Evolutionary conservation across 2,113 vertebrate genomes (phyloP).

Genomic region (Spheniscus mendiculus): DNA sequence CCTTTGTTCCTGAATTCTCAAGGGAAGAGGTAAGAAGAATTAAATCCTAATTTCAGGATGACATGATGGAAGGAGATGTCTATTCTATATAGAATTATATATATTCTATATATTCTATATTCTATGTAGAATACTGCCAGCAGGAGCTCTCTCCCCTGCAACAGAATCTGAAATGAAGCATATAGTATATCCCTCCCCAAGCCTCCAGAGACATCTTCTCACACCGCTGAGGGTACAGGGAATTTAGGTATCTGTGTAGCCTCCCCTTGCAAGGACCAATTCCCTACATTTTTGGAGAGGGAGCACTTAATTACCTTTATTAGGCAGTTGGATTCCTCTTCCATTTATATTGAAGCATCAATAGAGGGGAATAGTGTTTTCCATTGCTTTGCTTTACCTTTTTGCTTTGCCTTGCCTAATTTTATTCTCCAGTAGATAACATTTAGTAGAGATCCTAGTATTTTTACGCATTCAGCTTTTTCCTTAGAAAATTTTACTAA

Average conservation of each 20-base stretch:
- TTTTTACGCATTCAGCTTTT: neutral
- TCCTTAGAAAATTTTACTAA: neutral
- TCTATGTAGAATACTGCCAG: neutral
- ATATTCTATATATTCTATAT: too few species aligned
- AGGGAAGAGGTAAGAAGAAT: neutral
- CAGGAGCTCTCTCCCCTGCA: neutral
- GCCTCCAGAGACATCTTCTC: neutral
- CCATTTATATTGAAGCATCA: neutral
- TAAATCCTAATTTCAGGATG: neutral
- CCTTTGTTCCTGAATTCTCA: neutral
- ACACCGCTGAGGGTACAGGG: neutral
- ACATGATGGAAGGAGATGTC: neutral
- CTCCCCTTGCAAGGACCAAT: neutral
- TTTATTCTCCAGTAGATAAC: neutral
- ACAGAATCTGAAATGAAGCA: neutral
- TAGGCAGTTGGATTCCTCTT: neutral
- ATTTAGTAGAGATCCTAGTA: neutral
- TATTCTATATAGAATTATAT: too few species aligned
- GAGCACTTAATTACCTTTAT: neutral
- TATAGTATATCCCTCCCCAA: neutral
- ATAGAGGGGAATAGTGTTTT: neutral
- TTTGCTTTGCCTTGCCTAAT: neutral
- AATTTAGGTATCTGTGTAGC: neutral
- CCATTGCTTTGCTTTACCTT: neutral
- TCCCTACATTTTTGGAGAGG: neutral